Percentiles rank a stretch among this genome's conserved stretches.
These are phyloP conservation scores for Corythornis cristatus DNA, from an alignment of 2,113 vertebrate genomes.

Conservation along the genomic window DNA sequence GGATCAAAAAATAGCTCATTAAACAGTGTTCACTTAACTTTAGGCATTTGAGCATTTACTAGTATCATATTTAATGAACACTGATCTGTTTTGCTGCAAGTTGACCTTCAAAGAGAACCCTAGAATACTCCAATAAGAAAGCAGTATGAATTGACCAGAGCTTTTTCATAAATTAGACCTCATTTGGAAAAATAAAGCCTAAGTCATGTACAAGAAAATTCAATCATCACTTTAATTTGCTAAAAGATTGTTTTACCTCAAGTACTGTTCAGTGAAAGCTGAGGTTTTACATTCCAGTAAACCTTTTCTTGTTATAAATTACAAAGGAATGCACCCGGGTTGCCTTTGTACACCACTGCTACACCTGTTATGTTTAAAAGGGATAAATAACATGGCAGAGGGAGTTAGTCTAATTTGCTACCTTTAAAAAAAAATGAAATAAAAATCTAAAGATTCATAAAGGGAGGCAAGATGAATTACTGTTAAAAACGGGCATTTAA, in stretches of 20 bases:
- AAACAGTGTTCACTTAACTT: background rate
- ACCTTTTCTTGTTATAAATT: background rate
- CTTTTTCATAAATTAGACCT: background rate
- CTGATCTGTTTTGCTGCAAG: background rate
- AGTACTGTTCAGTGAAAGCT: background rate
- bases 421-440: background rate
- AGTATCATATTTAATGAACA: background rate
- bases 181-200: background rate
- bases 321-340: background rate
- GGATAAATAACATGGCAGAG: background rate
- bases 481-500: background rate
- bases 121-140: background rate
- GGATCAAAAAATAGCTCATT: constrained; percentile 19
- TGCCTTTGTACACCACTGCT: background rate
- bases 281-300: background rate
- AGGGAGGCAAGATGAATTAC: background rate
- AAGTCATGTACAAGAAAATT: background rate
- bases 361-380: background rate
- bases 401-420: background rate
- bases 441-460: background rate
- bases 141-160: background rate
- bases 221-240: background rate
- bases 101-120: background rate
- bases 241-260: background rate
- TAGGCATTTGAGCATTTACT: background rate